A percentile compares a stretch with the other conserved stretches of the same genome.
Evolutionary conservation across 2,113 vertebrate genomes (phyloP).

Genomic region (Alligator mississippiensis): DNA sequence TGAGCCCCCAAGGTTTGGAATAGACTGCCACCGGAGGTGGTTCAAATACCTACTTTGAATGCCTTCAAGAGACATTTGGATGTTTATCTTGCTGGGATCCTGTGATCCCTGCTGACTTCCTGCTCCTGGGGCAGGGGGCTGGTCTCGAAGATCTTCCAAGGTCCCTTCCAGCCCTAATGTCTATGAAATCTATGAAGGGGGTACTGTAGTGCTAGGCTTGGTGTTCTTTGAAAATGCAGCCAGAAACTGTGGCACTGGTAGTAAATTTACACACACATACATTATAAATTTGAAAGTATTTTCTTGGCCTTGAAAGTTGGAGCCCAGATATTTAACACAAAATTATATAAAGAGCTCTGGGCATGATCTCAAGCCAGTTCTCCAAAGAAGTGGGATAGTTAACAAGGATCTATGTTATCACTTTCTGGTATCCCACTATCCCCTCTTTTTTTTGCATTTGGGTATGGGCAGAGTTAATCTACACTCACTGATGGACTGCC

Average conservation of each 20-base stretch:
- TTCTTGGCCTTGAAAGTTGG: background rate
- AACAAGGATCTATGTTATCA: background rate
- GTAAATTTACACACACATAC: background rate
- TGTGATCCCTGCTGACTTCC: no score
- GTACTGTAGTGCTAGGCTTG: no score
- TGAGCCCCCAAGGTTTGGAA: no score
- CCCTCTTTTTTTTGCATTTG: background rate
- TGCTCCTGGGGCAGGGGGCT: no score
- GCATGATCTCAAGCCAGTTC: background rate
- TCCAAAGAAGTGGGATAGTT: background rate
- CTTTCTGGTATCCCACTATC: background rate
- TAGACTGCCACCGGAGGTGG: no score
- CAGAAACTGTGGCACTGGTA: background rate
- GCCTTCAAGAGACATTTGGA: no score
- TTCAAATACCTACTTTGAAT: no score
- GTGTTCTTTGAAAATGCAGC: background rate
- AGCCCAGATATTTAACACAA: background rate
- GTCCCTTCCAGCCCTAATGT: no score
- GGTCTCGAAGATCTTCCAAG: no score
- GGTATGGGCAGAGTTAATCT: background rate
- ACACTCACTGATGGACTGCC: background rate
- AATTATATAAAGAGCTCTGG: background rate
- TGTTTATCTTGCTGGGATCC: no score
- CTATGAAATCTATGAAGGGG: no score
- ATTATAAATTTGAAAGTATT: background rate